Conservation (phyloP, 2,797 vertebrate genomes). For the Hippocampus kuda region DNA sequence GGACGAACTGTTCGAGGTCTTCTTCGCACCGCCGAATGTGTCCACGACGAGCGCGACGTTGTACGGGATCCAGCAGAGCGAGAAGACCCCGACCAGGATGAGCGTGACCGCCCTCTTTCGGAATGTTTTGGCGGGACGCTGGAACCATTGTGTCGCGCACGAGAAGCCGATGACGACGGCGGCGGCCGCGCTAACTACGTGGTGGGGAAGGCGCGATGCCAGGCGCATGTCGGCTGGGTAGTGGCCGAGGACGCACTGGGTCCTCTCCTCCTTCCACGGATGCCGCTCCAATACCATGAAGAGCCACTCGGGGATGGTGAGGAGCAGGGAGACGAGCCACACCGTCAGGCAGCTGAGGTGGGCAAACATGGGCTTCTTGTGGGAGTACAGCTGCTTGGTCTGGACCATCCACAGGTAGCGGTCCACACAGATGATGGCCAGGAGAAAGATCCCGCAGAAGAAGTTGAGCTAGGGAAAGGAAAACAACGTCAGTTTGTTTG, state of each 20-base stretch:
- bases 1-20: neutral
- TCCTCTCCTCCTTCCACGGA: constrained; percentile 9
- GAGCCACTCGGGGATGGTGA: constrained; percentile 56
- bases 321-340: constrained; percentile 59
- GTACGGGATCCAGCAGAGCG: constrained; percentile 77
- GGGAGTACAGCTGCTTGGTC: constrained; percentile 64
- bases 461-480: constrained; percentile 71
- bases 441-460: constrained; percentile 82
- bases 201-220: constrained; percentile 69
- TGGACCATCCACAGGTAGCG: constrained; percentile 72
- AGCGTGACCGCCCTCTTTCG: constrained; percentile 53
- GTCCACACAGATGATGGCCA: constrained; percentile 76
- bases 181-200: constrained; percentile 67
- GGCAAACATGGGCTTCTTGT: constrained; percentile 52
- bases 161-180: constrained; percentile 64
- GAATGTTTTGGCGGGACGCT: neutral
- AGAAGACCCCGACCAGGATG: constrained; percentile 64
- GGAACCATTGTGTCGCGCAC: constrained; percentile 51
- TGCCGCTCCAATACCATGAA: constrained; percentile 45
- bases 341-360: constrained; percentile 66
- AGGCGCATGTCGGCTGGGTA: constrained; percentile 49
- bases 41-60: constrained; percentile 69
- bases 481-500: neutral
- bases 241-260: constrained; percentile 52
- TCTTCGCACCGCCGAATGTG: constrained; percentile 36